Base-by-base conservation (phyloP, 2,797 vertebrate genomes). In the Lindbergichthys nudifrons region DNA sequence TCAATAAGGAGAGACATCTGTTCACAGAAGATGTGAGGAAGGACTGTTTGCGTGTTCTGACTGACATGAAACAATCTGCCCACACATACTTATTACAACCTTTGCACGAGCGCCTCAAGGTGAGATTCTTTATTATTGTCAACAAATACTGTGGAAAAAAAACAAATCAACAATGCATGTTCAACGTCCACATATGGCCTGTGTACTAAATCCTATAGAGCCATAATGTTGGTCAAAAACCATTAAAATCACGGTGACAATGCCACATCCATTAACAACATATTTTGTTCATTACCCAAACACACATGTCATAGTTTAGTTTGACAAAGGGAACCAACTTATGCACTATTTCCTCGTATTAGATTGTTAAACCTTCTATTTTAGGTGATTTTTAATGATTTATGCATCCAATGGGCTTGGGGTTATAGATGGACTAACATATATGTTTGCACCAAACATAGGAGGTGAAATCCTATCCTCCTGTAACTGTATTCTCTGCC, bases 91-190 rank as follows among this genome's bases (percentile, higher is more conserved):
- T 95, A 48, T 63, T 87, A 10, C 85, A 51, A 1, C 23, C 76
- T 0, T 71, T 94, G 19, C 91, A 92, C 46, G 76, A 75, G 2
- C 0, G 3, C 10, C 90, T 95, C 10, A 93, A 86, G 73, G 95
- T 95, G 67, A 16, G 75, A 6, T 58, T 21, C 11, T 5, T 56
- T 46, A 19, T 4, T 5, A 4, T 19, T 32, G 21, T 26, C 23
- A 30, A 32, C 26, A 32, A 32, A 13, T 18, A 9, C 26, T 36
- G 32, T 36, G 6, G 32, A 1, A 9, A 36, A 36, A 36, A 7
- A 9, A 4, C n/a, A 15, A 46, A 13, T 36, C 32, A 36, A 36
- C 32, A 36, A 36, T 36, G 32, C 11, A 26, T 26, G 26, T 26
- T 26, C 26, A 26, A 26, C 26, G 26, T 26, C 36, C 32, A 36